phyloP scores from a whole-genome alignment of 2,113 vertebrate genomes.

The Caracal caracal region DNA sequence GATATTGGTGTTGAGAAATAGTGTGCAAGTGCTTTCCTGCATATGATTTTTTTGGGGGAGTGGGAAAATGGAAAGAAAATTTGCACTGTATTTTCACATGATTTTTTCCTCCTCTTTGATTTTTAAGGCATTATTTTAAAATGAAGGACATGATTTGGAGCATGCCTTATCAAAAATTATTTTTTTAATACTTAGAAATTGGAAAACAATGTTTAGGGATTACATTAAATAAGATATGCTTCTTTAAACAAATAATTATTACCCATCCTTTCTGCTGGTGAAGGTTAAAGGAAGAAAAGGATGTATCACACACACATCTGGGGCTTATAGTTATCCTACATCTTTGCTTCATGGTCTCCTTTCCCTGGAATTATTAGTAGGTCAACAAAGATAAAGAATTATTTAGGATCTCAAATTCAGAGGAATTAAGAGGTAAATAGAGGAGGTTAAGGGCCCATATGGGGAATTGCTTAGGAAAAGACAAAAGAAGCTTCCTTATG shows the following conservation, averaged over 20 bases:
- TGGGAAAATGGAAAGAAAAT: conserved; percentile 21
- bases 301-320: not conserved
- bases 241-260: not conserved
- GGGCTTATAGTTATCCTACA: not conserved
- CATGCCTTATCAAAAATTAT: not conserved
- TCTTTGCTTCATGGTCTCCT: not conserved
- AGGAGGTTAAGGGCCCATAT: not conserved
- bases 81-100: conserved; percentile 10
- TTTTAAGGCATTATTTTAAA: conserved; percentile 45
- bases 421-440: not conserved
- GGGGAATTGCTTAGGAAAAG: not conserved
- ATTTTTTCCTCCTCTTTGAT: not conserved
- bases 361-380: not conserved
- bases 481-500: not conserved
- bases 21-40: conserved; percentile 22
- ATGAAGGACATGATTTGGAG: not conserved
- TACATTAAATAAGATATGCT: not conserved
- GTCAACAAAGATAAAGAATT: not conserved
- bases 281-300: not conserved
- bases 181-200: conserved; percentile 43
- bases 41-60: not conserved
- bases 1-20: conserved; percentile 45
- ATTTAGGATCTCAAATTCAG: not conserved
- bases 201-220: not conserved
- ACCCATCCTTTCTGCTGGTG: not conserved